Conservation (phyloP, 64 coral and sea anemone species). For the Trachythela sp. region DNA sequence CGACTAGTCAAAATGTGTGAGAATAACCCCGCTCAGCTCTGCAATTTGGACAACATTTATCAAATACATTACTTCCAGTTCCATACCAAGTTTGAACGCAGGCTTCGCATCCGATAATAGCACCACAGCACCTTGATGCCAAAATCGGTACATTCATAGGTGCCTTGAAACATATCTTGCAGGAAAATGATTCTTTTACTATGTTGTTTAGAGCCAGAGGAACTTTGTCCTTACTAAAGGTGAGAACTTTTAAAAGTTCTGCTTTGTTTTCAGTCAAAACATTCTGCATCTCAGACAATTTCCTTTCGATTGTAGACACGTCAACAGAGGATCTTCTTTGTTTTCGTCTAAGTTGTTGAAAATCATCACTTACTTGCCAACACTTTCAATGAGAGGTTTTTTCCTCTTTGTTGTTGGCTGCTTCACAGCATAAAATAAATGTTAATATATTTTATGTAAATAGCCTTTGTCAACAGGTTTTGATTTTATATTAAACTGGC, state of each 20-base stretch:
- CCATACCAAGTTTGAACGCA: slow-evolving; percentile 12
- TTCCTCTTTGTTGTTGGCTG: neutral
- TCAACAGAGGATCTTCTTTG: neutral
- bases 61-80: neutral
- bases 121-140: slow-evolving; percentile 34
- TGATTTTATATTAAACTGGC: neutral
- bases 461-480: neutral
- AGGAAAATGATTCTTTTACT: slow-evolving; percentile 3
- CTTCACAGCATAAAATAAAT: slow-evolving; percentile 14
- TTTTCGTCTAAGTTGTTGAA: neutral
- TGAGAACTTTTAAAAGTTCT: neutral
- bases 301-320: neutral
- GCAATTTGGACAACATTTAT: slow-evolving; percentile 1
- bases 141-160: slow-evolving; percentile 35
- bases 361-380: neutral
- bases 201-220: slow-evolving; percentile 22
- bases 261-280: neutral
- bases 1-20: slow-evolving; percentile 20
- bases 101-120: slow-evolving; percentile 4
- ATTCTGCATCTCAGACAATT: neutral
- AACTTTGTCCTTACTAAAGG: neutral
- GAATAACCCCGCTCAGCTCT: slow-evolving; percentile 25
- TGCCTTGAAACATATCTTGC: slow-evolving; percentile 11
- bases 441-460: too few species aligned
- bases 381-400: neutral